A percentile compares a stretch with the other conserved stretches of the same genome.
Evolutionary conservation across 2,113 vertebrate genomes (phyloP).

Genomic region (Rattus norvegicus): GRCr8 NC_086021.1:85467001-85467500

Average conservation of each 20-base stretch:
- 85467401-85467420: too few relatives aligned
- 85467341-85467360: too few relatives aligned
- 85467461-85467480: too few relatives aligned
- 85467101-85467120: slow-evolving; percentile 67
- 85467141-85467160: slow-evolving; percentile 51
- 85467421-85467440: too few relatives aligned
- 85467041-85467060: slow-evolving; percentile 25
- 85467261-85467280: background rate
- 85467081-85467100: slow-evolving; percentile 51
- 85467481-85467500: too few relatives aligned
- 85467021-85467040: slow-evolving; percentile 1
- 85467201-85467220: slow-evolving; percentile 38
- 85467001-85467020: background rate
- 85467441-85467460: too few relatives aligned
- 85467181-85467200: slow-evolving; percentile 54
- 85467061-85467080: slow-evolving; percentile 36
- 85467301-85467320: background rate
- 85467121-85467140: slow-evolving; percentile 56
- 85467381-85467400: too few relatives aligned
- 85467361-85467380: too few relatives aligned
- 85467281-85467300: slow-evolving; percentile 31
- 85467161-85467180: slow-evolving; percentile 43
- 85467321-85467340: background rate
- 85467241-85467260: slow-evolving; percentile 49
- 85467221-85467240: slow-evolving; percentile 44